These are phyloP conservation scores for Mormyrops boulengeri DNA, from an alignment of 2,797 vertebrate species.

Conservation along the genomic window DNA sequence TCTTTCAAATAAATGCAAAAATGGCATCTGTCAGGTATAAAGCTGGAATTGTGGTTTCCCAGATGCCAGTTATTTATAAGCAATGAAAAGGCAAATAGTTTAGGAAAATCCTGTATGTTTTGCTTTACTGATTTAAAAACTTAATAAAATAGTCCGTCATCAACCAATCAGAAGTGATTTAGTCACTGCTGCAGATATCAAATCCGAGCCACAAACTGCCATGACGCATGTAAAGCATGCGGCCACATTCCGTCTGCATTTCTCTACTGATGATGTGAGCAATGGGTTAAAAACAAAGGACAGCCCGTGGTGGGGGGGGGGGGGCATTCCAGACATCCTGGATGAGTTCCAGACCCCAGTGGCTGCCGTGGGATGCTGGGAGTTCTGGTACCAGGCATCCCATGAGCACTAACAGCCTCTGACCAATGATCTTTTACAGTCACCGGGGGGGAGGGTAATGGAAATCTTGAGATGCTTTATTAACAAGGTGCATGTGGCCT, in stretches of 20 bases:
- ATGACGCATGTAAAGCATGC: neutral
- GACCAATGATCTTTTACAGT: neutral
- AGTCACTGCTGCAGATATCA: neutral
- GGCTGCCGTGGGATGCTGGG: constrained; percentile 28
- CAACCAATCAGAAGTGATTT: neutral
- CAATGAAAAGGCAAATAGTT: neutral
- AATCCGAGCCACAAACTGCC: neutral
- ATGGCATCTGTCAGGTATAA: neutral
- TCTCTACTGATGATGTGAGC: neutral
- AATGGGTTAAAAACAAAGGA: neutral
- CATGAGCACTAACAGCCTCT: neutral
- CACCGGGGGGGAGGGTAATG: neutral
- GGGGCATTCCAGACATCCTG: constrained; percentile 49
- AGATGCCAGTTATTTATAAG: neutral
- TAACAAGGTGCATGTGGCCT: neutral
- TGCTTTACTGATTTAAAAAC: neutral
- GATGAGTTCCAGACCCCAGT: constrained; percentile 40
- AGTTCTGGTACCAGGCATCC: constrained; percentile 29
- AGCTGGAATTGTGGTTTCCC: neutral
- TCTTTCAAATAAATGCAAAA: neutral
- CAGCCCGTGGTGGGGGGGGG: neutral
- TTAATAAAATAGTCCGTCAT: neutral
- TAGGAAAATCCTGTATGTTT: neutral
- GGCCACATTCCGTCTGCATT: neutral
- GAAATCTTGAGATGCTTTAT: neutral